These are phyloP conservation scores for Oryctolagus cuniculus DNA, from an alignment of 2,113 vertebrate genomes.

Conservation along the genomic window DNA sequence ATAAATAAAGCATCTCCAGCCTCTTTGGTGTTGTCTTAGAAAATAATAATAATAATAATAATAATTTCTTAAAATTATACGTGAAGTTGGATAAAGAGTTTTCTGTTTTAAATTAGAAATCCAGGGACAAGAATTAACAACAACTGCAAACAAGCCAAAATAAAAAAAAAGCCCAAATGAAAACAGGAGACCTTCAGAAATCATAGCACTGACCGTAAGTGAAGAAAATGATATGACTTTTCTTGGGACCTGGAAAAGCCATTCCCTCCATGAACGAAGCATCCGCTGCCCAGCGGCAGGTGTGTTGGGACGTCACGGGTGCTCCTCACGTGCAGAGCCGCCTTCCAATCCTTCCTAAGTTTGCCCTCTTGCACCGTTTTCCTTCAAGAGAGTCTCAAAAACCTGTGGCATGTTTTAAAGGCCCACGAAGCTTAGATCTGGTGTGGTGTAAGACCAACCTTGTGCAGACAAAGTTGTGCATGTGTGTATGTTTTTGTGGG, in stretches of 20 bases:
- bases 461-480: neutral
- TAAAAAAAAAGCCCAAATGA: neutral
- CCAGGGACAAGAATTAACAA: neutral
- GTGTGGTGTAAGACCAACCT: rapidly evolving
- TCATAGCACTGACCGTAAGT: neutral
- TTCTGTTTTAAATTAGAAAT: constrained; percentile 64
- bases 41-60: too few species aligned
- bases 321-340: rapidly evolving
- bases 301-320: rapidly evolving
- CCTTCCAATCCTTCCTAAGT: neutral
- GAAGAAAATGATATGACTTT: neutral
- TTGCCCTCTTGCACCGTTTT: neutral
- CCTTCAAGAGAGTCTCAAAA: neutral
- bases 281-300: rapidly evolving
- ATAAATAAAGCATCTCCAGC: constrained; percentile 81
- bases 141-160: neutral
- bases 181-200: neutral
- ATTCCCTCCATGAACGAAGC: neutral
- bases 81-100: constrained; percentile 43
- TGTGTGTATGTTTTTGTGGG: neutral
- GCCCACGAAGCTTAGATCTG: neutral
- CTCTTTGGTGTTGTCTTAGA: constrained; percentile 59
- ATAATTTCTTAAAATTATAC: constrained; percentile 68
- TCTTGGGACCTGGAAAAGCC: neutral
- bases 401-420: neutral